A percentile compares a stretch with the other conserved stretches of the same genome.
Conservation (phyloP, 2,113 vertebrate genomes). For the Rhombomys opimus region DNA sequence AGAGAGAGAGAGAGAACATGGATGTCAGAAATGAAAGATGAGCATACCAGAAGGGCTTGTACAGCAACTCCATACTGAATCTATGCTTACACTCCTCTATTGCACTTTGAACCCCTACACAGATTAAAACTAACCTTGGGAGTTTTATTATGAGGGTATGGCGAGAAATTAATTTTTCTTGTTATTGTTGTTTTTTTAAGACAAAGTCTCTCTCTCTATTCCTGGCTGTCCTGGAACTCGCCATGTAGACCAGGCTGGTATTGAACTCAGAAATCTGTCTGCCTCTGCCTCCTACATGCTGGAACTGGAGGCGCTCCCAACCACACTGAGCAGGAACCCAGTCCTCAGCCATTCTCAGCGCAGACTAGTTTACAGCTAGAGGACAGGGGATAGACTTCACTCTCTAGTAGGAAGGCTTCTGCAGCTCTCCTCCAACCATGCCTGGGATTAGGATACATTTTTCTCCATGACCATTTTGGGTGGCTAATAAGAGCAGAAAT, state of each 20-base stretch:
- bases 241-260: neutral
- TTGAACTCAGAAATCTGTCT: neutral
- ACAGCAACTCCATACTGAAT: neutral
- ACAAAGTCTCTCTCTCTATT: neutral
- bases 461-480: neutral
- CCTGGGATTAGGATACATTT: conserved; percentile 38
- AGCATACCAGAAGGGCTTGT: neutral
- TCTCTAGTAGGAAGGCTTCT: neutral
- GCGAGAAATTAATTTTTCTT: neutral
- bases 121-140: conserved; percentile 31
- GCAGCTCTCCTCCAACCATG: neutral
- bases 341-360: conserved; percentile 7
- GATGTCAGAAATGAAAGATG: neutral
- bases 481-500: conserved; percentile 40
- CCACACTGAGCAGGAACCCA: neutral
- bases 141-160: conserved; percentile 30
- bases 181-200: neutral
- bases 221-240: neutral
- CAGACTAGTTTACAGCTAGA: neutral
- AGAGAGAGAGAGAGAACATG: conserved; percentile 6
- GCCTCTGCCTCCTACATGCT: neutral
- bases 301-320: neutral
- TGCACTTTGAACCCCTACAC: neutral
- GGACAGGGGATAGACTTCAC: neutral
- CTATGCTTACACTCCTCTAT: neutral